Percentiles rank a stretch among this genome's conserved stretches.
These are phyloP conservation scores for Indicator maculatus DNA, from an alignment of 2,113 vertebrate species.

Conservation along the genomic window DNA sequence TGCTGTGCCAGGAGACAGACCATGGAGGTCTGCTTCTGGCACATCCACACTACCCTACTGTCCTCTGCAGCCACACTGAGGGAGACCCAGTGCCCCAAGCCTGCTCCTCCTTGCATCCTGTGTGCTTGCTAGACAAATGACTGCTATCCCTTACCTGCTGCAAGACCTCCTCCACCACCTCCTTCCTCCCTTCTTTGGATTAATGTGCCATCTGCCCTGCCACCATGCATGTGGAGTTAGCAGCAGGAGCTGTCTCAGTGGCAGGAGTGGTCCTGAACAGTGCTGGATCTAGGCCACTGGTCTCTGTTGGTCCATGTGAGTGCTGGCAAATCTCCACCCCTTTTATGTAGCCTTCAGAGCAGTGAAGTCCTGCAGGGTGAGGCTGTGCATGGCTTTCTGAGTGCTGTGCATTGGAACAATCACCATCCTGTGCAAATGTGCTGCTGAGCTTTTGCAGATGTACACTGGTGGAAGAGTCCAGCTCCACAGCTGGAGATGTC, in stretches of 20 bases:
- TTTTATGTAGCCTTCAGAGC: background rate
- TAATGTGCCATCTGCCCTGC: background rate
- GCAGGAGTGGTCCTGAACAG: background rate
- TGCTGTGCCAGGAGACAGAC: background rate
- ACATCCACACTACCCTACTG: too few relatives aligned
- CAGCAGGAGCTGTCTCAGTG: background rate
- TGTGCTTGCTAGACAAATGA: accelerated
- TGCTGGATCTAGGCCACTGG: background rate
- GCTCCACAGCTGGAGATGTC: background rate
- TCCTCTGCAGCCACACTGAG: background rate
- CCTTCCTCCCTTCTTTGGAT: background rate
- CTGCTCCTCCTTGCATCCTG: background rate
- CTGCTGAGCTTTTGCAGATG: accelerated
- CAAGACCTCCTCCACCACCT: background rate
- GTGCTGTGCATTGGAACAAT: background rate
- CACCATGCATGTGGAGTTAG: accelerated
- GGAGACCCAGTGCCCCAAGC: background rate
- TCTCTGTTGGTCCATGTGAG: background rate
- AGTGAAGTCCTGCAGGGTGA: background rate
- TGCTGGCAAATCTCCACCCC: background rate
- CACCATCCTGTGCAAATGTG: accelerated
- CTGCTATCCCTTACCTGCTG: background rate
- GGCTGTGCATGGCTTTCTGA: background rate
- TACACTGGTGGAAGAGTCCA: accelerated
- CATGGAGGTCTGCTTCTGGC: background rate